Conservation (phyloP, 1,140 invertebrate species). For the Macrobrachium rosenbergii region DNA sequence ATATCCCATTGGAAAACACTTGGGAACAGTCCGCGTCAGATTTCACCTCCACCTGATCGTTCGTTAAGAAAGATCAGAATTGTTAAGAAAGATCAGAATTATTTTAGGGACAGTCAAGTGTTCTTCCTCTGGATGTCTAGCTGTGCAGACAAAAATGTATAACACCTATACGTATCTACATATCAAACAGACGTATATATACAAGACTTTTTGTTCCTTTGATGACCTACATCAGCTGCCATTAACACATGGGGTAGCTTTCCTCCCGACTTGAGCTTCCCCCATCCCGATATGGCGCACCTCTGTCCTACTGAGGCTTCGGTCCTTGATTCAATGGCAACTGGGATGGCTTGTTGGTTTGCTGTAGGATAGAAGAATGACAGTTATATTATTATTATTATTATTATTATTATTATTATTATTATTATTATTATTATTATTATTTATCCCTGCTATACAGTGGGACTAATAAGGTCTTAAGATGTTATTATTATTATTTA, state of each 20-base stretch:
- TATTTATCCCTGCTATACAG: too few species aligned
- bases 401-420: background rate
- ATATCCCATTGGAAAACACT: background rate
- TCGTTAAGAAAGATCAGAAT: too few species aligned
- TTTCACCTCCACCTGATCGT: background rate
- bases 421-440: background rate
- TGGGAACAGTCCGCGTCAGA: background rate
- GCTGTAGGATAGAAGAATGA: background rate
- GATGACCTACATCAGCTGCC: slow-evolving; percentile 33
- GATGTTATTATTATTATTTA: too few species aligned
- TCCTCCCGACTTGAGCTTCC: slow-evolving; percentile 28
- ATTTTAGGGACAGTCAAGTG: too few species aligned
- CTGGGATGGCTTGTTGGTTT: background rate
- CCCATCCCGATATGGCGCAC: slow-evolving; percentile 39
- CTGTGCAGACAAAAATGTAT: too few species aligned
- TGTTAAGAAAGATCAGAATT: too few species aligned
- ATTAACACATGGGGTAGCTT: background rate
- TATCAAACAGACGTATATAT: background rate
- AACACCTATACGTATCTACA: too few species aligned
- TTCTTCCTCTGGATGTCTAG: too few species aligned
- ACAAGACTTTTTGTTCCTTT: background rate
- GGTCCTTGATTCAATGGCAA: background rate
- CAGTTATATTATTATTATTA: background rate
- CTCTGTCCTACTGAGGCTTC: background rate
- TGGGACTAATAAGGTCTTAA: too few species aligned